Evolutionary conservation across 2,797 vertebrate genomes (phyloP).

Genomic region (Chaetophractus vellerosus): DNA sequence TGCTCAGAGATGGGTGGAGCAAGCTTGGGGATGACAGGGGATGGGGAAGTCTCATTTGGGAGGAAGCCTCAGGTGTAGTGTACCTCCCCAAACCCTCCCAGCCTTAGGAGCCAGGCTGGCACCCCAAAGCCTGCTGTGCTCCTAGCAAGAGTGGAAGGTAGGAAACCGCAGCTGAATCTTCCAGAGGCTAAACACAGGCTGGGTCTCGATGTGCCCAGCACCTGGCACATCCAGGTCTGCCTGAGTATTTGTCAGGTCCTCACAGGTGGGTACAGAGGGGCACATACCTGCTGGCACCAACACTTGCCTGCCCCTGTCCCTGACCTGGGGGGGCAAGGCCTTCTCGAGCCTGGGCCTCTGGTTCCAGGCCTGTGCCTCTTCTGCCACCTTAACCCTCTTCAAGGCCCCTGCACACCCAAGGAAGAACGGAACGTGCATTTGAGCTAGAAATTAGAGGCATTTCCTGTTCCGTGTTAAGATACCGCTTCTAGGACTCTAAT

Average conservation of each 20-base stretch:
- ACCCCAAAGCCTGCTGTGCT: background rate
- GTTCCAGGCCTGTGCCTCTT: background rate
- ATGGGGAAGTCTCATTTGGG: background rate
- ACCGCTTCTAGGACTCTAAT: slow-evolving; percentile 74
- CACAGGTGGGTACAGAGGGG: background rate
- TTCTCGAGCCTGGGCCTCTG: background rate
- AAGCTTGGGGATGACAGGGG: background rate
- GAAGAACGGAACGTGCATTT: slow-evolving; percentile 84
- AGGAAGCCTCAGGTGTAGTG: background rate
- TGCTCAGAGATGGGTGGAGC: background rate
- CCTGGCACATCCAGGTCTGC: background rate
- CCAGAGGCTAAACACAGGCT: background rate
- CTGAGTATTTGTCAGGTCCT: background rate
- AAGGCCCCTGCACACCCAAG: slow-evolving; percentile 71
- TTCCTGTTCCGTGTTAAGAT: slow-evolving; percentile 78
- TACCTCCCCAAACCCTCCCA: background rate
- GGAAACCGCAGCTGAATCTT: background rate
- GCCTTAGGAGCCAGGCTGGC: background rate
- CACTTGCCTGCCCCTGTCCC: background rate
- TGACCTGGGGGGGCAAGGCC: background rate
- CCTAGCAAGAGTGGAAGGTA: background rate
- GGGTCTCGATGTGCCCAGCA: background rate
- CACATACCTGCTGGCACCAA: background rate
- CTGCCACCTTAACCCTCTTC: slow-evolving; percentile 53
- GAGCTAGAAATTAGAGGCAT: slow-evolving; percentile 79